phyloP scores from a whole-genome alignment of 2,113 vertebrate genomes.

The Planiliza haematocheilus region DNA sequence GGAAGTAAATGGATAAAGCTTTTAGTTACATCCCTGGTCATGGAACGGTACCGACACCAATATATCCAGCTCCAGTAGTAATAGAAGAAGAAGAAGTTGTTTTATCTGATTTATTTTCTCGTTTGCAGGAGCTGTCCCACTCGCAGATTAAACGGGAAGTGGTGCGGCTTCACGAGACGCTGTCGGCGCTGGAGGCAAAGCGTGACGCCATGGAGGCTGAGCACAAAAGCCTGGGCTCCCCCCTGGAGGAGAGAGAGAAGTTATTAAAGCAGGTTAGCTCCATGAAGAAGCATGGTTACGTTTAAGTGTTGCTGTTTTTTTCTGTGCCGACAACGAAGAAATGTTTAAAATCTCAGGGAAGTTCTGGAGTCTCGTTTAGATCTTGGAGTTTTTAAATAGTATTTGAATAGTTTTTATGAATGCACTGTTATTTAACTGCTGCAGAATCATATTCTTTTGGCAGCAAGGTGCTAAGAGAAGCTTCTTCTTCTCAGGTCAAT shows the following conservation, averaged over 20 bases:
- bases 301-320: no score
- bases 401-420: no score
- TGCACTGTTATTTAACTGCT: no score
- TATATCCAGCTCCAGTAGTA: neutral
- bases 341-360: no score
- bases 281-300: neutral
- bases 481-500: no score
- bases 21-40: neutral
- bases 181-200: slow-evolving; percentile 86
- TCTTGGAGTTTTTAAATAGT: no score
- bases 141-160: slow-evolving; percentile 91
- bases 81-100: no score
- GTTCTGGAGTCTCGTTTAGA: no score
- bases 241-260: slow-evolving; percentile 91
- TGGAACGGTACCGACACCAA: neutral
- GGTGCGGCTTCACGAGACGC: slow-evolving; percentile 87
- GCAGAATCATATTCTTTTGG: no score
- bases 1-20: neutral
- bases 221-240: slow-evolving; percentile 89
- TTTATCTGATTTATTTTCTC: neutral
- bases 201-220: slow-evolving; percentile 90
- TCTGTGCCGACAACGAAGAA: no score
- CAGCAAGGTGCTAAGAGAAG: no score
- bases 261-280: slow-evolving; percentile 89
- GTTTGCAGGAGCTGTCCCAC: slow-evolving; percentile 81